A percentile compares a stretch with the other conserved stretches of the same genome.
phyloP scores from a whole-genome alignment of 2,888 invertebrate species.

The Deladenus siricidicola region DNA sequence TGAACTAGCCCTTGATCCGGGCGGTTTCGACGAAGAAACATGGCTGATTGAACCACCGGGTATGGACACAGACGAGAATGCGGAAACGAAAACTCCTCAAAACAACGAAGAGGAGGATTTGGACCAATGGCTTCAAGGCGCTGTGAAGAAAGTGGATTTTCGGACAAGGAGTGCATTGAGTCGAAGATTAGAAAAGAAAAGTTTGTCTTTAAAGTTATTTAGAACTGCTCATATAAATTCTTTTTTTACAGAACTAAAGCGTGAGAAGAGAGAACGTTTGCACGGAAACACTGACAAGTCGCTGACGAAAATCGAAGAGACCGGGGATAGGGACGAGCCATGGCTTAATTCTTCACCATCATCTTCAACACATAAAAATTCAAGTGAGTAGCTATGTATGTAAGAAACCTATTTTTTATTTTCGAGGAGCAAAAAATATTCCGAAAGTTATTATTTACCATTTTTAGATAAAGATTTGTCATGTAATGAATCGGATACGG shows the following conservation, averaged over 20 bases:
- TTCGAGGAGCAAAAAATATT: no score
- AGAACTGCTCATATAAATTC: not conserved
- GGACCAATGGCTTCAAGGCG: conserved; percentile 17
- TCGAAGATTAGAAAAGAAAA: conserved; percentile 20
- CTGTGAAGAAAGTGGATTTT: conserved; percentile 18
- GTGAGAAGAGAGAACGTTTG: conserved; percentile 7
- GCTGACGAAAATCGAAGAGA: not conserved
- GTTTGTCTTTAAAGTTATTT: not conserved
- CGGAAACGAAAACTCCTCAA: conserved; percentile 3
- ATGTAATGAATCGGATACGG: no score
- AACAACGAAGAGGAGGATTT: conserved; percentile 9
- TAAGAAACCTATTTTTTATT: no score
- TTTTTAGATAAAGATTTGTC: no score
- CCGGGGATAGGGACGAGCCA: no score
- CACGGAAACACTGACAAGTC: not conserved
- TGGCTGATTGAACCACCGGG: conserved; percentile 13
- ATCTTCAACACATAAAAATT: no score
- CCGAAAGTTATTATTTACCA: no score
- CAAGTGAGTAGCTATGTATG: no score
- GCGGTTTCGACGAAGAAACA: conserved; percentile 13
- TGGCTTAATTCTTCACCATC: no score
- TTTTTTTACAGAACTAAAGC: no score
- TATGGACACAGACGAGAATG: not conserved
- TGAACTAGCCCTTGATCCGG: not conserved
- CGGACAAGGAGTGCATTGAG: conserved; percentile 18